Base-by-base conservation (phyloP, 2,113 vertebrate genomes). In the Apistogramma diplotaenia region DNA sequence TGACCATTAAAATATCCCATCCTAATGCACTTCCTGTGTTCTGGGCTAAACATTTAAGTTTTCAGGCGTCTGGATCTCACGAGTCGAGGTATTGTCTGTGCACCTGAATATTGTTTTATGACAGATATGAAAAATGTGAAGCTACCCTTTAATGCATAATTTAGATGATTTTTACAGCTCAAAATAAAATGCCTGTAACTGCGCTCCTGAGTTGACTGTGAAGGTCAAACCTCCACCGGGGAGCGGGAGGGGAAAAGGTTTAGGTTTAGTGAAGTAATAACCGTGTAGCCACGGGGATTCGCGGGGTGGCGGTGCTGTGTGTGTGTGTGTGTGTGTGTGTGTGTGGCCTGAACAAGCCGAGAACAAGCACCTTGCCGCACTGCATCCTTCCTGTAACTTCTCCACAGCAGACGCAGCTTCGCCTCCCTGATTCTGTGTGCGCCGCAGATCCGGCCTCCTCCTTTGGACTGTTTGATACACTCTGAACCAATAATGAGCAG, bases 401-500 rank as follows among this genome's bases (percentile, higher is more conserved):
- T 40, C 59, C 19, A 3, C 62, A 60, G 54, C 27, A 72, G 10
- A 55, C 43, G 10, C 12, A 62, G 53, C 73, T 23, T 16, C 18
- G 31, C 5, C 7, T 13, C 65, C 60, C 78, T 18, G 3, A 65
- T 60, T 35, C 76, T 51, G 15, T 21, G 9, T 12, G 73, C 8
- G 78, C 59, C 2, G 3, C 19, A 5, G 70, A 85, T 74, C 60
- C 76, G 25, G 31, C 29, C 55, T 78, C 77, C 29, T 77, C 75
- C 74, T 78, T 55, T 46, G 46, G 43, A 56, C 49, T 43, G 56
- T 78, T 78, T 79, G 81, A 85, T 84, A 12, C 82, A 57, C 82
- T 83, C 86, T 79, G 59, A 81, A 85, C 85, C 80, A 74, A 83
- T 92, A 85, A 91, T 87, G 84, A 87, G 78, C 73, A 53, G 80